phyloP scores from a whole-genome alignment of 2,888 invertebrate genomes.

The Zhuqinia jingwanae region DNA sequence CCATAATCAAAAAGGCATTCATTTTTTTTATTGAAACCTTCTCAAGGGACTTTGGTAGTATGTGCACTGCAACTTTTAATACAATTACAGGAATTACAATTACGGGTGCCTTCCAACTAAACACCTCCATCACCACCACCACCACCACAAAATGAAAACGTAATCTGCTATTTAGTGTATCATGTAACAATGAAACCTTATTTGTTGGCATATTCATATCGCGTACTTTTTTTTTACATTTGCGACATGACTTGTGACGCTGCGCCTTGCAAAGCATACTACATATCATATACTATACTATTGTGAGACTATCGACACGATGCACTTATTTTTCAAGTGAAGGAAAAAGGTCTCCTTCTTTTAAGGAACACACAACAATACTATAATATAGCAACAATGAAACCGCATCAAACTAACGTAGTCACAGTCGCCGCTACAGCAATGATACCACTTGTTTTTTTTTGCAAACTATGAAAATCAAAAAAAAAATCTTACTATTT shows the following conservation, averaged over 20 bases:
- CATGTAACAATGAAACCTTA: slow-evolving; percentile 14
- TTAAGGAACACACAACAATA: slow-evolving; percentile 13
- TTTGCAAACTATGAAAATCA: no score
- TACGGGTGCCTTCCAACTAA: slow-evolving; percentile 28
- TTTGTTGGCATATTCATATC: slow-evolving; percentile 17
- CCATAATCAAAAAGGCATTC: slow-evolving; percentile 15
- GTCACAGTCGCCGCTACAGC: background rate
- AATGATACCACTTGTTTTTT: background rate
- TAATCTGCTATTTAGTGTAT: slow-evolving; percentile 10
- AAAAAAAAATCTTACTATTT: slow-evolving; percentile 14
- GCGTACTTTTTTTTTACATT: background rate
- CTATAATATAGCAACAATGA: background rate
- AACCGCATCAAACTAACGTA: background rate
- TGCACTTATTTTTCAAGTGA: background rate
- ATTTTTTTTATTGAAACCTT: slow-evolving; percentile 31
- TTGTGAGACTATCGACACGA: slow-evolving; percentile 10
- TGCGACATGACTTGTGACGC: slow-evolving; percentile 21
- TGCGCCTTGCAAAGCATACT: no score
- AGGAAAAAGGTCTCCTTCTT: slow-evolving; percentile 40
- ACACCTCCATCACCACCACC: background rate
- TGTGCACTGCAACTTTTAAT: background rate
- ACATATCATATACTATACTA: background rate
- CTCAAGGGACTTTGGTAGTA: slow-evolving; percentile 15
- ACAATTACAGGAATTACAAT: background rate
- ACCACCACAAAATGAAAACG: background rate